Evolutionary conservation across 2,797 vertebrate species (phyloP), one percentile per base, ranked within the genome.

Genomic region (Moxostoma hubbsi): DNA sequence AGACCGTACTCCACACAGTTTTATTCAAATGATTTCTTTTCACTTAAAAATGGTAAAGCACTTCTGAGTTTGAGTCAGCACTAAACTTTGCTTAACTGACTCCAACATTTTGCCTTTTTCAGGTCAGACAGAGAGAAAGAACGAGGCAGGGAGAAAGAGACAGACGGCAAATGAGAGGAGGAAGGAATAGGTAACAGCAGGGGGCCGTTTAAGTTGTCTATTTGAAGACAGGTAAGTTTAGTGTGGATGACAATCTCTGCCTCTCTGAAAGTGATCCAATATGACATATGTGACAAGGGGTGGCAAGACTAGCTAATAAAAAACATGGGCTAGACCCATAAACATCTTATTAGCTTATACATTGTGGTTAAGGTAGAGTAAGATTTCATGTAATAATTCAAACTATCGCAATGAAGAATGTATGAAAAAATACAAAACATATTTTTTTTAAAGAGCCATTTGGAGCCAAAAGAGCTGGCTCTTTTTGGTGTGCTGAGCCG

Each of bases 211-310:
- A 82, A 73, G 76, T 69, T 82, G 78, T 82, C 73, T 81, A 59
- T 75, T 79, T 85, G 71, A 84, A 81, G 74, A 68, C 81, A 83
- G 80, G 81, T 82, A 76, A 75, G 78, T 66, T 87, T 75, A 85
- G 59, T 70, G 75, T 65, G 83, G 49, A 73, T 84, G 78, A 83
- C 84, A 81, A 75, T 43, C 72, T 53, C 58, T 74, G 18, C 46
- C 15, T 75, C 79, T 80, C 70, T 15, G 77, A 64, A 75, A 46
- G 46, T 70, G 77, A 82, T 85, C 61, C 12, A 16, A 69, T 79
- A 36, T 77, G 84, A 86, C 79, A 78, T 65, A 81, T 73, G 50
- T 73, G 61, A 80, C 36, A 43, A 45, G 64, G 75, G 61, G 67
- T 57, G 43, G 73, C 75, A 51, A 69, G 50, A 49, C 43, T 15